A percentile compares a stretch with the other conserved stretches of the same genome.
Conservation (phyloP, 2,888 invertebrate genomes). For the Hydropsyche betteni region DNA sequence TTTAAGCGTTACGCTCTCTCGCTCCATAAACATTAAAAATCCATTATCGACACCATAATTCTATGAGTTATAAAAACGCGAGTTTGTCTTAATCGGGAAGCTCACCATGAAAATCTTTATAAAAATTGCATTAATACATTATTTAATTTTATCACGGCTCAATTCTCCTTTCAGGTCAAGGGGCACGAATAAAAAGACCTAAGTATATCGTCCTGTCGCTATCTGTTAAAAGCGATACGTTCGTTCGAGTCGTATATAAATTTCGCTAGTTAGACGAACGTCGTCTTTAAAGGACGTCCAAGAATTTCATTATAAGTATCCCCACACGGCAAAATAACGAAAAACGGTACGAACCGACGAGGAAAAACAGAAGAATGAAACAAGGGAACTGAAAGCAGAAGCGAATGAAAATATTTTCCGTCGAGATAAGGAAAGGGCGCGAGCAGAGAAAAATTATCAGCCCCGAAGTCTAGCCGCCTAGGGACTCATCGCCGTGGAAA, state of each 20-base stretch:
- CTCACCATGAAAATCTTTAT: neutral
- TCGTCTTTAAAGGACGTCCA: slow-evolving; percentile 21
- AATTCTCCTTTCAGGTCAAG: too few species aligned
- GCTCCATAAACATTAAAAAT: slow-evolving; percentile 35
- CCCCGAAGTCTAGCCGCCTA: slow-evolving; percentile 42
- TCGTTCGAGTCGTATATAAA: neutral
- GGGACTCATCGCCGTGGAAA: slow-evolving; percentile 43
- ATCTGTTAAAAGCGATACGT: too few species aligned
- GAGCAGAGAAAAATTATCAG: slow-evolving; percentile 49
- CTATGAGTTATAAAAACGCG: slow-evolving; percentile 31
- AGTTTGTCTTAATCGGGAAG: neutral
- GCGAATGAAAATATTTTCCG: slow-evolving; percentile 35
- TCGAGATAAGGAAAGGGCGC: slow-evolving; percentile 30
- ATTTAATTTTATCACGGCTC: too few species aligned
- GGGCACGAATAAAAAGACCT: too few species aligned
- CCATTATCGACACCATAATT: slow-evolving; percentile 36
- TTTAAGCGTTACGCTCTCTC: too few species aligned
- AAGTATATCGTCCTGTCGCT: too few species aligned
- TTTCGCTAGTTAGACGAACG: slow-evolving; percentile 10
- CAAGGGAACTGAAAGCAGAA: slow-evolving; percentile 23
- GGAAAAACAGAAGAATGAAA: slow-evolving; percentile 11
- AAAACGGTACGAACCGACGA: slow-evolving; percentile 1
- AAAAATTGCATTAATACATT: too few species aligned
- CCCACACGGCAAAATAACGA: slow-evolving; percentile 5
- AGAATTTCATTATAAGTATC: slow-evolving; percentile 29